Evolutionary conservation across 2,888 invertebrate genomes (phyloP), one percentile per base, ranked within the genome.

Genomic region (Oligia latruncula): DNA sequence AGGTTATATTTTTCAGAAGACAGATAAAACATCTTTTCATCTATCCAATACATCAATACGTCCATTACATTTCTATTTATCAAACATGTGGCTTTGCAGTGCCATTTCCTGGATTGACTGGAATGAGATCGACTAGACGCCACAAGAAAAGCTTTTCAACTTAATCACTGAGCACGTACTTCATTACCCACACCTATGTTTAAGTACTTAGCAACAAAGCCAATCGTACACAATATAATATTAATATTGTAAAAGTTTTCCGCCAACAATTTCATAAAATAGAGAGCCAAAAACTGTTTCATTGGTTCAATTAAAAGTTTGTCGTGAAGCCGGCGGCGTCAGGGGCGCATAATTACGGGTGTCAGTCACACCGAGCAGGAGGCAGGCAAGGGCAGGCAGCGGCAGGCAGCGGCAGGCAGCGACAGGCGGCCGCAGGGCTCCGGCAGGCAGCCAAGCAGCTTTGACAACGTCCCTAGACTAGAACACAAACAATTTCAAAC

Each of bases 291-390:
- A 90, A 92, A 91, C 90, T 88, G 90, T 92, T 92, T 91, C 90
- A 92, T 91, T 90, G 88, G 91, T 92, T 92, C 93, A 94, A 94
- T 95, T 94, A 94, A 93, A 94, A 94, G 91, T 94, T 93, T 87
- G 83, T 83, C 81, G 75, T 86, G 84, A 86, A 86, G 82, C 85
- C 83, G 81, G 75, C 77, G 81, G 78, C 83, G 76, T 80, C 79
- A 77, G 83, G 74, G 85, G 85, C 89, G 90, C 90, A 90, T 92
- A 92, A 92, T 92, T 92, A 91, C 90, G 87, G 82, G 88, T 91
- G 92, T 92, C 91, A 92, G 88, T 91, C 92, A 92, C 88, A 86
- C 62, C 80, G 67, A 43, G 60, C 65, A 72, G 60, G 76, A 72
- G 71, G 67, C 66, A 80, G 65, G 77, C 70, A 52, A 9, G 9